Evolutionary conservation across 2,113 vertebrate species (phyloP), one percentile per base, ranked within the genome.

Genomic region (Amblyopsis rosae): DNA sequence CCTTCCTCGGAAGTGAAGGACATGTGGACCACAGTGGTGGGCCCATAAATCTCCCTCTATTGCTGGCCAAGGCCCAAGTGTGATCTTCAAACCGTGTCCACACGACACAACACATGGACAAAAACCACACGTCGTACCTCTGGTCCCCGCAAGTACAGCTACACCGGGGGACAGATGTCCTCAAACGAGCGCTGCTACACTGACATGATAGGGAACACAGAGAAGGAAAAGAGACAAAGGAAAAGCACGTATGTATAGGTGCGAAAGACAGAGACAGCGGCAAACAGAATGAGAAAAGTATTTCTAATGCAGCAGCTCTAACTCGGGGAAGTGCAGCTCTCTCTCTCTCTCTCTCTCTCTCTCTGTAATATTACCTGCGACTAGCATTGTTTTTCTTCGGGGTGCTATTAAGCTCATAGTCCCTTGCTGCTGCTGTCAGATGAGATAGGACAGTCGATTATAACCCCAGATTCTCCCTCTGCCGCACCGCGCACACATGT

Each of bases 381-480:
- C 76, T 47, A 71, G 73, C 47, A 9, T 13, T 10, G 73, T 80
- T 81, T 79, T 67, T 73, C 82, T 81, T 72, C 69, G 49, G 86
- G 79, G 55, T 17, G 61, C 72, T 67, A 76, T 87, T 82, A 82
- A n/a, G 19, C 63, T 70, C 73, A 69, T 59, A 72, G 63, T 75
- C 71, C 72, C 70, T 71, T 76, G 73, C 76, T 78, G 62, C 79
- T 70, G 62, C 77, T 75, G 77, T 86, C 41, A 74, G 19, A 35
- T 80, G 48, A 55, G 71, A 80, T 76, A 71, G 57, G 26, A 60
- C 53, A 75, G 64, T 72, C 35, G 62, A 81, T 64, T 78, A 73
- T 35, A 79, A 67, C 62, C 26, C 69, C 54, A 12, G 45, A 75
- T 59, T 17, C 33, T 69, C 59, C 49, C 67, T 48, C 45, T 47